Evolutionary conservation across 2,888 invertebrate species (phyloP), one percentile per base, ranked within the genome.

Genomic region (Lucinisca nassula): DNA sequence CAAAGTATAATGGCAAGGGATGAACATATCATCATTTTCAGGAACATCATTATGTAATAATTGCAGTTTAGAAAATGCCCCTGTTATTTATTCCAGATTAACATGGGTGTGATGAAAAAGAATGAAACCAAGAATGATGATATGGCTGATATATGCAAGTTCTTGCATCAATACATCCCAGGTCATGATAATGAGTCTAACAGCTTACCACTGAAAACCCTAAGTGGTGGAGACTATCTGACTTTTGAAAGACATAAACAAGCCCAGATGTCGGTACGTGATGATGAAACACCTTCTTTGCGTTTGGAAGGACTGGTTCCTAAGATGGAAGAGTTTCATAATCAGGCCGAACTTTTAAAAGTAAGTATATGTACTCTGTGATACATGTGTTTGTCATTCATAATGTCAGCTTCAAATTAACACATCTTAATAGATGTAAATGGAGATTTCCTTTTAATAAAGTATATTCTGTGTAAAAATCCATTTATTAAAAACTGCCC

Each of bases 271-370:
- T 76, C 37, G 72, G 82, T 82, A 35, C 74, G 37, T 32, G 82
- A 88, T 70, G 70, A 77, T 17, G 45, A 77, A 2, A 88, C 85
- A 24, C 85, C 85, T 17, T 51, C 72, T 32, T 79, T 72, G 1
- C 61, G 88, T 24, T 45, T 88, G n/a, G 84, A 85, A 61, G 81
- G 83, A 2, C 55, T 88, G 17, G 38, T 85, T 0, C 83, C 74
- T 21, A 85, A 88, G 74, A 84, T 79, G 82, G 81, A 85, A 70
- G 87, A 87, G 51, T 88, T 84, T 55, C 85, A 82, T 37, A 88
- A 88, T 74, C 82, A 82, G 55, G 79, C 82, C 35, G 78, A 86
- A 32, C 24, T 82, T 4, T 61, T 83, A 4, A 67, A 83, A 55
- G 82, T 82, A 79, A 51, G 12, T 49, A n/a, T 21, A 30, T 6